These are phyloP conservation scores for Phorcus lineatus DNA, from an alignment of 2,888 invertebrate genomes.

Conservation along the genomic window DNA sequence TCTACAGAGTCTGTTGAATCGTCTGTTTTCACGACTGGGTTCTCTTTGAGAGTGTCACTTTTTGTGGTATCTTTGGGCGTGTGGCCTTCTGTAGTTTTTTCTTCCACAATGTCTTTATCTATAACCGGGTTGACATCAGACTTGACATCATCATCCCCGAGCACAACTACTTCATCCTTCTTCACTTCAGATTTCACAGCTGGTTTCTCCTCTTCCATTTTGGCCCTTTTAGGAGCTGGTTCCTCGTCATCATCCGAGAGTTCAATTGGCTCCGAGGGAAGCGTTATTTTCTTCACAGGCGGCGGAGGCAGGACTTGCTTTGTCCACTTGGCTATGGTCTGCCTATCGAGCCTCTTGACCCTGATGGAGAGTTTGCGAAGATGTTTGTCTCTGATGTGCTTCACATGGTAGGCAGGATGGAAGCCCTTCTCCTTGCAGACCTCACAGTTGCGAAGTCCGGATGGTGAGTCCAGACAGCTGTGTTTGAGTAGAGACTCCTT, in stretches of 20 bases:
- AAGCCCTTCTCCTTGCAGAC: constrained; percentile 59
- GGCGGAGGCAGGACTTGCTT: background rate
- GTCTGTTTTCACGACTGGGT: background rate
- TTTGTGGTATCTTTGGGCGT: background rate
- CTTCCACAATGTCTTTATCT: background rate
- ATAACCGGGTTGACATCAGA: background rate
- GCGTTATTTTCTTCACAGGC: background rate
- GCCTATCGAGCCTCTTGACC: constrained; percentile 45
- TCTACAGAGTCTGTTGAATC: background rate
- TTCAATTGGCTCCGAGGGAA: background rate
- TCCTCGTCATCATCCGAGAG: background rate
- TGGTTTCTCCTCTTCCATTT: background rate
- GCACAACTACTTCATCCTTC: constrained; percentile 7
- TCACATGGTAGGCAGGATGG: constrained; percentile 54
- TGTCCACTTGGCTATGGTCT: background rate
- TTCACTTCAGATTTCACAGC: background rate
- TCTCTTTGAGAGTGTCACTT: background rate
- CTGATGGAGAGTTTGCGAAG: constrained; percentile 60
- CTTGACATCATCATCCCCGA: constrained; percentile 22
- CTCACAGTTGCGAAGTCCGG: constrained; percentile 53
- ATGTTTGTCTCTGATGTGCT: constrained; percentile 55
- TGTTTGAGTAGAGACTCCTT: constrained; percentile 56
- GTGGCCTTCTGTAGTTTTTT: background rate
- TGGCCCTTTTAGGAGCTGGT: background rate
- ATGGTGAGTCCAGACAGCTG: constrained; percentile 55